Evolutionary conservation across 2,888 invertebrate species (phyloP).

Genomic region (Drosophila trichaetosa): DNA sequence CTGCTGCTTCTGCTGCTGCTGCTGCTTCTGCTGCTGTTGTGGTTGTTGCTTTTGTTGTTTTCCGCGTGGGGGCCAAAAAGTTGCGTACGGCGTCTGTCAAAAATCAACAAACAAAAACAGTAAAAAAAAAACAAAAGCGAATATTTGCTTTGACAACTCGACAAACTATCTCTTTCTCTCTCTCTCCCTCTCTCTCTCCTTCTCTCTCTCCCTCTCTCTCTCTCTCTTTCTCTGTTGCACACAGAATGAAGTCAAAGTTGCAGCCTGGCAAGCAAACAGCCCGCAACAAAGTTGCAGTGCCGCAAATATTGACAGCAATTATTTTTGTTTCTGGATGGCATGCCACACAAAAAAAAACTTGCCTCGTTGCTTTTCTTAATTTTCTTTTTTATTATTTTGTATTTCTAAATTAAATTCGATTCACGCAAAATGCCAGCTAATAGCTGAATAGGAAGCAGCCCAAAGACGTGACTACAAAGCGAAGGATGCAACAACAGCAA

Average conservation of each 20-base stretch:
- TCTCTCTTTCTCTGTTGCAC: too few species aligned
- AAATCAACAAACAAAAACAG: constrained; percentile 52
- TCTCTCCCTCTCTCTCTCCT: neutral
- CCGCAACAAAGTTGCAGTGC: constrained; percentile 32
- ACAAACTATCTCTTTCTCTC: neutral
- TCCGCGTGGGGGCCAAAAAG: constrained; percentile 36
- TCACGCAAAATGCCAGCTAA: constrained; percentile 35
- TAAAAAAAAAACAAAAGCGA: constrained; percentile 1
- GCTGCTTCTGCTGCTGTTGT: neutral
- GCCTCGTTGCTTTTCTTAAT: constrained; percentile 1
- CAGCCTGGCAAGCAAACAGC: constrained; percentile 6
- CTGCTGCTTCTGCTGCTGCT: neutral
- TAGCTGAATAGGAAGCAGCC: constrained; percentile 9
- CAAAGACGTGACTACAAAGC: constrained; percentile 36
- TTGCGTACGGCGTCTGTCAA: constrained; percentile 43
- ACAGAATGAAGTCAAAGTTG: neutral
- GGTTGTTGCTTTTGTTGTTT: constrained; percentile 5
- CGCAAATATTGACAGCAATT: constrained; percentile 30
- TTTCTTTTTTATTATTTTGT: neutral
- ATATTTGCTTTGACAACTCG: constrained; percentile 18
- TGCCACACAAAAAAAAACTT: constrained; percentile 1
- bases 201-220: neutral
- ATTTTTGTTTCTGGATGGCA: neutral
- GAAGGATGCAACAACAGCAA: constrained; percentile 7
- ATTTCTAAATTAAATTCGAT: constrained; percentile 26